phyloP scores from a whole-genome alignment of 2,888 invertebrate species.

The Cheiracanthium punctorium region DNA sequence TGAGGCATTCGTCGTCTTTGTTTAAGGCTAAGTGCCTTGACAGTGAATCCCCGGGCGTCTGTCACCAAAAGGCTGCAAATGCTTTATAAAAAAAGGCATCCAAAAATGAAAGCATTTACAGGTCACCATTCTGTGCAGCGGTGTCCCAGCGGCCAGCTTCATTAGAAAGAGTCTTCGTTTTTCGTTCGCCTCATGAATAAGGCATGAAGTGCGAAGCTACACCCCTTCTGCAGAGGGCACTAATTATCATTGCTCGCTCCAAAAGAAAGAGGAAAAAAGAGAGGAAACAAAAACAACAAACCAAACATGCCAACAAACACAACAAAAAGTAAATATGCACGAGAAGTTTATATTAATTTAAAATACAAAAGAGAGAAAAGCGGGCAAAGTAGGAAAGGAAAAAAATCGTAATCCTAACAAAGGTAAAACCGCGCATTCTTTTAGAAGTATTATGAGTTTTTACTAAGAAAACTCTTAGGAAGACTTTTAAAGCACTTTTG shows the following conservation, averaged over 20 bases:
- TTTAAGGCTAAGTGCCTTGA: constrained; percentile 66
- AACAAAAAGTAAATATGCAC: constrained; percentile 68
- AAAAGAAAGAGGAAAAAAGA: constrained; percentile 30
- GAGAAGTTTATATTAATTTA: constrained; percentile 70
- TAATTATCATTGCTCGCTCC: constrained; percentile 66
- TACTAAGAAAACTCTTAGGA: constrained; percentile 54
- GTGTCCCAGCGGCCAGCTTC: constrained; percentile 60
- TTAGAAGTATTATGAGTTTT: constrained; percentile 55
- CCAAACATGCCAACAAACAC: constrained; percentile 65
- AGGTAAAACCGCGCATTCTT: constrained; percentile 68
- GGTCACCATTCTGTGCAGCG: constrained; percentile 46
- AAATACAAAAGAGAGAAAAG: constrained; percentile 65
- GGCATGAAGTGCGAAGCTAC: constrained; percentile 61
- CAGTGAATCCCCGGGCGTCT: constrained; percentile 60
- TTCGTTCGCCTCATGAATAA: constrained; percentile 64
- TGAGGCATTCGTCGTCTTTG: constrained; percentile 63
- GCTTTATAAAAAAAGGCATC: constrained; percentile 46
- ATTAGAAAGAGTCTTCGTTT: constrained; percentile 61
- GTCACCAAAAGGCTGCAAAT: constrained; percentile 60
- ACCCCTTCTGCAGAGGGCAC: constrained; percentile 53
- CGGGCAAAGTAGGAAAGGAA: constrained; percentile 11
- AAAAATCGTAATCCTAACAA: constrained; percentile 64
- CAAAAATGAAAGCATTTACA: constrained; percentile 69
- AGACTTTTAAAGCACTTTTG: constrained; percentile 69
- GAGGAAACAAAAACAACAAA: constrained; percentile 37